Conservation (phyloP, 2,797 vertebrate species). For the Scolopax rusticola region DNA sequence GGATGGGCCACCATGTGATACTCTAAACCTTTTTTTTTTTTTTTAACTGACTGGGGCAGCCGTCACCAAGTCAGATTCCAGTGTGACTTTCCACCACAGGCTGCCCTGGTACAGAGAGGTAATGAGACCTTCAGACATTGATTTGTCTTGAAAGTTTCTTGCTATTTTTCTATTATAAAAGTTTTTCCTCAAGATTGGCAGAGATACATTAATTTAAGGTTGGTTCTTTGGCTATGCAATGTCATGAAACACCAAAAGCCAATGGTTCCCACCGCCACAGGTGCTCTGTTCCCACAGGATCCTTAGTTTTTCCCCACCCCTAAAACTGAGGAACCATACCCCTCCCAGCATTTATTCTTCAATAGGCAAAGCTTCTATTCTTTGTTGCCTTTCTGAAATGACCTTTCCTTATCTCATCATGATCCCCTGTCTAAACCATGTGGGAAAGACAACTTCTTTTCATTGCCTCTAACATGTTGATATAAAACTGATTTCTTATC, state of each 20-base stretch:
- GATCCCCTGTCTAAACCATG: neutral
- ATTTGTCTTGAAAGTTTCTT: neutral
- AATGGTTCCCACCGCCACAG: neutral
- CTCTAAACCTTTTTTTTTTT: neutral
- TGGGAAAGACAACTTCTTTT: neutral
- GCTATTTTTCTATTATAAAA: neutral
- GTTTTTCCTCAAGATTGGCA: neutral
- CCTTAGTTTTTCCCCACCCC: neutral
- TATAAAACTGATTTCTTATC: neutral
- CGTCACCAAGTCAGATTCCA: neutral
- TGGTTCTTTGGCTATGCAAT: neutral
- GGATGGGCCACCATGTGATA: neutral
- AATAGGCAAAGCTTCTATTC: neutral
- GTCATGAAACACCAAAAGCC: neutral
- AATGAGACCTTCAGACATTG: accelerated
- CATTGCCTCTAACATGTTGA: neutral
- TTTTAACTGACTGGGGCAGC: neutral
- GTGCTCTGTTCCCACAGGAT: neutral
- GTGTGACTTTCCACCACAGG: neutral
- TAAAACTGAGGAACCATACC: neutral
- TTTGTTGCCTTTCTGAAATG: neutral
- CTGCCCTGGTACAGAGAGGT: neutral
- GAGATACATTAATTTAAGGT: neutral
- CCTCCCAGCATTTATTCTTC: neutral
- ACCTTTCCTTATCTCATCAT: neutral